phyloP scores from a whole-genome alignment of 2,888 invertebrate species.

The Ptychoptera contaminata region DNA sequence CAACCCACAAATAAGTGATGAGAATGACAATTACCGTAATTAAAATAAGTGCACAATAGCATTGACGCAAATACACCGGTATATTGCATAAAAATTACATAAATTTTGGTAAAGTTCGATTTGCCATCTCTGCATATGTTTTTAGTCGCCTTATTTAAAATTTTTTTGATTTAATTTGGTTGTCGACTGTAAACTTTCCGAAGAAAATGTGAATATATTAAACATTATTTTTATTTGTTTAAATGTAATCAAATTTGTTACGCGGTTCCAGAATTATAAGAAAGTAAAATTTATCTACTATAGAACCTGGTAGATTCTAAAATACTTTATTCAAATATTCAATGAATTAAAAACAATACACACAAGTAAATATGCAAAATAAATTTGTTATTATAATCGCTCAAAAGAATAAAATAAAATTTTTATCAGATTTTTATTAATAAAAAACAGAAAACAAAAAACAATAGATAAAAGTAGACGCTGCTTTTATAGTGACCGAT shows the following conservation, averaged over 20 bases:
- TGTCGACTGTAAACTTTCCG: too few species aligned
- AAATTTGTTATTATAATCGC: too few species aligned
- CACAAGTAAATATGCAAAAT: too few species aligned
- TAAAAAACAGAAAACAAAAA: background rate
- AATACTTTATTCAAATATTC: too few species aligned
- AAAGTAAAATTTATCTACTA: too few species aligned
- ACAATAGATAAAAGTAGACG: too few species aligned
- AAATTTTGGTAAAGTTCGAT: constrained; percentile 1
- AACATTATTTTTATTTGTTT: background rate
- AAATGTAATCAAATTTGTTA: background rate
- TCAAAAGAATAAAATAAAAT: too few species aligned
- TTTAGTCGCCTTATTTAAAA: background rate
- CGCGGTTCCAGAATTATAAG: background rate
- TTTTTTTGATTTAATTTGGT: background rate
- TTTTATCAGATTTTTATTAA: too few species aligned
- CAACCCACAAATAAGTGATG: too few species aligned
- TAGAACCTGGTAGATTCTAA: too few species aligned
- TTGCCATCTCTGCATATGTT: background rate
- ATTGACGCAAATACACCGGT: background rate
- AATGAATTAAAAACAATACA: too few species aligned
- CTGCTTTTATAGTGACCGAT: too few species aligned
- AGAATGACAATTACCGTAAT: background rate
- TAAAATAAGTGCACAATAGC: constrained; percentile 1
- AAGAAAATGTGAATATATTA: constrained; percentile 2
- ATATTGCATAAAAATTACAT: constrained; percentile 2